phyloP scores from a whole-genome alignment of 1,140 invertebrate genomes.

The Chlorops oryzae region DNA sequence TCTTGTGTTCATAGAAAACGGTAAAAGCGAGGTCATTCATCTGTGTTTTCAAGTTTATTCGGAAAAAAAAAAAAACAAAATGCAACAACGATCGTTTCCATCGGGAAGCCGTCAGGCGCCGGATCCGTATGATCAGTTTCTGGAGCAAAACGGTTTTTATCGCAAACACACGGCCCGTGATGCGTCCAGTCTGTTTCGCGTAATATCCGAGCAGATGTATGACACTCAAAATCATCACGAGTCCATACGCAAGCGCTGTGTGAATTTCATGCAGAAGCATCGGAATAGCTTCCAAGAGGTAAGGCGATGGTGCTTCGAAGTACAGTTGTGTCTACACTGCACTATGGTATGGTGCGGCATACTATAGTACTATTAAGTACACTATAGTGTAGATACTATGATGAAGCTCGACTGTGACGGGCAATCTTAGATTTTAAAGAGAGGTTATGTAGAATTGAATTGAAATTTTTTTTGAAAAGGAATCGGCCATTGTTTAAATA shows the following conservation, averaged over 20 bases:
- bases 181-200: conserved; percentile 76
- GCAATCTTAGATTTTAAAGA: too few relatives aligned
- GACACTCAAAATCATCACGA: conserved; percentile 69
- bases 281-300: conserved; percentile 51
- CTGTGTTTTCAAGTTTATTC: too few relatives aligned
- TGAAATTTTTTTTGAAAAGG: conserved; percentile 6
- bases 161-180: conserved; percentile 78
- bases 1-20: neutral
- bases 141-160: conserved; percentile 70
- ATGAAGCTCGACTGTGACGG: too few relatives aligned
- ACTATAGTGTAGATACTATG: too few relatives aligned
- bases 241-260: conserved; percentile 64
- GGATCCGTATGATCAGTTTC: conserved; percentile 63
- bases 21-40: neutral
- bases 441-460: neutral
- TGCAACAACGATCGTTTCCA: conserved; percentile 35
- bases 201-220: conserved; percentile 78
- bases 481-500: neutral
- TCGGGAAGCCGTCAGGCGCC: conserved; percentile 44
- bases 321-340: conserved; percentile 19
- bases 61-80: neutral
- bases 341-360: too few relatives aligned
- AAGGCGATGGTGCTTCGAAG: conserved; percentile 19
- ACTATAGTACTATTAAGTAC: too few relatives aligned
- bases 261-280: conserved; percentile 63